Base-by-base conservation (phyloP, 2,888 invertebrate species). In the Lysandra bellargus region DNA sequence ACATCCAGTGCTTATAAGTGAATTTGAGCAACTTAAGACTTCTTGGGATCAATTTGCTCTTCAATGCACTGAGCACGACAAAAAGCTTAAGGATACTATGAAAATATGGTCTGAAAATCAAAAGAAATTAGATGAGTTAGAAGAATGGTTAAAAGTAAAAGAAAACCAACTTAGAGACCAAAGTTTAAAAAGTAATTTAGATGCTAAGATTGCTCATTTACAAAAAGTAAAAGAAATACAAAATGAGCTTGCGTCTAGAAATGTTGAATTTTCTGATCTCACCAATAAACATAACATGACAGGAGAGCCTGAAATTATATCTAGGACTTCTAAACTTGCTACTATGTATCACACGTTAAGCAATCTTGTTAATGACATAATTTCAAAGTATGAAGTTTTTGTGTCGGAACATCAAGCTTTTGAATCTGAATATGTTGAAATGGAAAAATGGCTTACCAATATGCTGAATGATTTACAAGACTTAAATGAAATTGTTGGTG, bases 141-240 rank as follows among this genome's bases (percentile, higher is more conserved):
- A 97, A 85, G 95, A 96, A 77, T 99, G 99, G 99, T 95, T 98
- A 78, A 98, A 97, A 87, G 95, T 96, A 78, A 97, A 97, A 87
- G 99, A 99, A 91, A 95, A 96, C 78, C 96, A 97, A 87, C 96
- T 98, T 0, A 97, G 98, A 89, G 98, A 98, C 88, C 98, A 98
- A 90, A 97, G 98, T 83, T 95, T 98, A 1, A 98, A 98, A 89
- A 98, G 97, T 86, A 97, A 97, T 4, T 96, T 98, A 57, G 97
- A 97, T 83, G 96, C 98, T 2, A 99, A 99, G 90, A 95, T 96
- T 82, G 95, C 95, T 9, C 97, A 98, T 89, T 92, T 98, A 79
- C 96, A 97, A 79, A 98, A 97, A 88, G 94, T 99, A 0, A 96
- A 96, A 83, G 94, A 95, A 75, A 93, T 98, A 80, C 96, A 97